These are phyloP conservation scores for Himantopus leucocephalus DNA, from an alignment of 2,113 vertebrate species.

Conservation along the genomic window DNA sequence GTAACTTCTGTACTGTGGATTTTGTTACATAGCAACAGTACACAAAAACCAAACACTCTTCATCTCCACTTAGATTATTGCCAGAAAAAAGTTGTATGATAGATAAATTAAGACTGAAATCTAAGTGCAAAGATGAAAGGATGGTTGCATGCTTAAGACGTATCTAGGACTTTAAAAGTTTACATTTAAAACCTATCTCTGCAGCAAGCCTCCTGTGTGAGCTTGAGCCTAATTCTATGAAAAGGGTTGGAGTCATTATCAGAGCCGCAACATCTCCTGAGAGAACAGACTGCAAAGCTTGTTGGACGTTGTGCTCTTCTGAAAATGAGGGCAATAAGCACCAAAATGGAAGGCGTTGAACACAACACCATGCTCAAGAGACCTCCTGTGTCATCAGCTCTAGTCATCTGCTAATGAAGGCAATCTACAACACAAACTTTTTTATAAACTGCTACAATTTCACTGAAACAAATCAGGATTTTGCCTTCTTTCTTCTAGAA, in stretches of 20 bases:
- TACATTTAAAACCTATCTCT: not conserved
- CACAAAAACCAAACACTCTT: not conserved
- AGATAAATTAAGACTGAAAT: not conserved
- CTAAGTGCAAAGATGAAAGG: not conserved
- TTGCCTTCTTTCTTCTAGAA: not conserved
- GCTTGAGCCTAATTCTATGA: not conserved
- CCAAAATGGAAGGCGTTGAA: not conserved
- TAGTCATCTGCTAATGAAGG: not conserved
- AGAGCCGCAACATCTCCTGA: not conserved
- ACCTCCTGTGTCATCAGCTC: not conserved
- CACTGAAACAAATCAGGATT: not conserved
- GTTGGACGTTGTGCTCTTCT: not conserved
- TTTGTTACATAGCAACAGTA: not conserved
- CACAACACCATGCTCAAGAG: accelerated
- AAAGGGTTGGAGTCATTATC: not conserved
- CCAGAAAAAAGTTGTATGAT: not conserved
- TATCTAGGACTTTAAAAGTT: not conserved
- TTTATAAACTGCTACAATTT: not conserved
- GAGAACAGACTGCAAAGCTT: not conserved
- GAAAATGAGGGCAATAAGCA: not conserved
- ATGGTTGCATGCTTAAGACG: not conserved
- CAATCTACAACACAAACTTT: not conserved
- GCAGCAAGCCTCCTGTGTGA: not conserved
- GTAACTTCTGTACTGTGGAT: not conserved
- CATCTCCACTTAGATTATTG: not conserved